A percentile compares a stretch with the other conserved stretches of the same genome.
Conservation (phyloP, 2,797 vertebrate genomes). For the Molossus alvarezi region DNA sequence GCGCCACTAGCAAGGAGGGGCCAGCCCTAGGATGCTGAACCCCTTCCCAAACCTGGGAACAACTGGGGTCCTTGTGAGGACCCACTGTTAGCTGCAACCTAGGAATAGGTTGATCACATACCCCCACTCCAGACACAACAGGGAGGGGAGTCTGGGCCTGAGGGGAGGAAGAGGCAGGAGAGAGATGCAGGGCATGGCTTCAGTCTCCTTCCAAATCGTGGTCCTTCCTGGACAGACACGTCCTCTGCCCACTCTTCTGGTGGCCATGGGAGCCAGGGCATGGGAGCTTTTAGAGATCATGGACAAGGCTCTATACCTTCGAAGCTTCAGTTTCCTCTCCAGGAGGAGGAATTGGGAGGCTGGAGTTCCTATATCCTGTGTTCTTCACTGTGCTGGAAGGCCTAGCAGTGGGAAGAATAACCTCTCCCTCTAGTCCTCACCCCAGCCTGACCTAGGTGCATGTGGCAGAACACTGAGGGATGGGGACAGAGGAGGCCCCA, state of each 20-base stretch:
- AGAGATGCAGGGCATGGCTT: not conserved
- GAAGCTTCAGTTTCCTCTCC: not conserved
- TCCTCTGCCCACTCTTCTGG: not conserved
- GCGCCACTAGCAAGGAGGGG: not conserved
- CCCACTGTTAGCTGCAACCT: not conserved
- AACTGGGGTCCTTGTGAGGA: not conserved
- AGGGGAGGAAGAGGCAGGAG: not conserved
- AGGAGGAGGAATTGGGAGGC: not conserved
- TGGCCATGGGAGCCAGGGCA: not conserved
- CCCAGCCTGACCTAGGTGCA: not conserved
- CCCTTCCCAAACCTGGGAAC: not conserved
- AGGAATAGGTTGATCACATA: not conserved
- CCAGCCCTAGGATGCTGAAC: not conserved
- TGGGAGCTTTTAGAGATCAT: not conserved
- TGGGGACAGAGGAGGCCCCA: not conserved
- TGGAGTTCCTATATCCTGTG: not conserved
- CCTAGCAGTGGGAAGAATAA: not conserved
- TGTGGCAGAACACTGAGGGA: not conserved
- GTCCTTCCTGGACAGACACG: not conserved
- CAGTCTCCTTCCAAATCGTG: not conserved
- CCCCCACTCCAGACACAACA: not conserved
- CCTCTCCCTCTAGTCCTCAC: not conserved
- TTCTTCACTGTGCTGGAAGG: not conserved
- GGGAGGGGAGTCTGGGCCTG: not conserved
- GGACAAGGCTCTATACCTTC: not conserved